Evolutionary conservation across 2,113 vertebrate species (phyloP), one percentile per base, ranked within the genome.

Genomic region (Colinus virginianus): DNA sequence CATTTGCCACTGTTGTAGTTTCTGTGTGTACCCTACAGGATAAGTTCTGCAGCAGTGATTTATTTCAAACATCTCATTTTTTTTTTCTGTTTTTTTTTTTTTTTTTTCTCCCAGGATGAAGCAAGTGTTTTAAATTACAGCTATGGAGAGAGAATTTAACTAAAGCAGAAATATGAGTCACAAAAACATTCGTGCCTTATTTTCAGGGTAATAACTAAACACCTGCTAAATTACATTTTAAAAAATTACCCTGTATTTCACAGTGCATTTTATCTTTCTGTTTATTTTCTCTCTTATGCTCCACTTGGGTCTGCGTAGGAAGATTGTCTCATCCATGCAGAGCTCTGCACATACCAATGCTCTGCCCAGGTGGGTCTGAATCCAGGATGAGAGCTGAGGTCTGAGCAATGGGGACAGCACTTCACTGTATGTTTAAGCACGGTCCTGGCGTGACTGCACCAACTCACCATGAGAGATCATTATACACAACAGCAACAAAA

Each of bases 161-260:
- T 94, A 78, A 96, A 96, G 56, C 53, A 69, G 56, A 81, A 64
- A 48, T 81, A 91, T 96, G 93, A 94, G 92, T 94, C 88, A 96
- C 90, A 83, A 88, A 93, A 90, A 46, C 51, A 36, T 88, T 93
- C 17, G 4, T 90, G 72, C 48, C 56, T 93, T 90, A 76, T 96
- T 93, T 95, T 85, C 84, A 87, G 93, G 32, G 68, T 95, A 87
- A 92, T 95, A 93, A 89, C 91, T 89, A 93, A 95, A 90, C 94
- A 95, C 78, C 89, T 85, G 84, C 76, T 96, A 91, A 94, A 95
- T 83, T 94, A 38, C 82, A 70, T 95, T 92, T 87, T 0, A 22
- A 75, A 96, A 91, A 92, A 77, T 56, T 87, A 77, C 74, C 79
- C 10, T 1, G 22, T 75, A 64, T 88, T 93, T 95, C 92, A 68